These are phyloP conservation scores for Agonopterix arenella DNA, from an alignment of 2,888 invertebrate species.

Conservation along the genomic window DNA sequence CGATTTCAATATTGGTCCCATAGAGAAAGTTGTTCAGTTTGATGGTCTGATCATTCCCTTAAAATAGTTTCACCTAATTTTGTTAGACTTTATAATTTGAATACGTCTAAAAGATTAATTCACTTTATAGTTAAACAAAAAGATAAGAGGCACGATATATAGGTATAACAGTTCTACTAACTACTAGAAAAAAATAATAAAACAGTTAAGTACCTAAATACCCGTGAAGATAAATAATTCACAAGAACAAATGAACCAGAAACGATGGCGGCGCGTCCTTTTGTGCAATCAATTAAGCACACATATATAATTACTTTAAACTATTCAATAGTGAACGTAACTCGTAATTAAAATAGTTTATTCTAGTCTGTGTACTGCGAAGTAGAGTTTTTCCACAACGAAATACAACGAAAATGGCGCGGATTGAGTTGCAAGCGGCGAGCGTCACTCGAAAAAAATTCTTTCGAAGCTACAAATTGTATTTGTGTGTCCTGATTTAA, in stretches of 20 bases:
- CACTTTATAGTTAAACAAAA: slow-evolving; percentile 14
- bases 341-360: slow-evolving; percentile 60
- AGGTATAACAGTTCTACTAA: not conserved
- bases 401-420: slow-evolving; percentile 30
- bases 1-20: too few species aligned
- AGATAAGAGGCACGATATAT: not conserved
- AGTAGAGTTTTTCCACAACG: slow-evolving; percentile 49
- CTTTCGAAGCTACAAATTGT: too few species aligned
- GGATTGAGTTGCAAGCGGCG: slow-evolving; percentile 17
- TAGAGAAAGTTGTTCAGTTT: too few species aligned
- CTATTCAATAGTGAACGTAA: slow-evolving; percentile 38
- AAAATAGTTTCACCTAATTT: too few species aligned
- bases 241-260: slow-evolving; percentile 33
- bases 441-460: slow-evolving; percentile 15
- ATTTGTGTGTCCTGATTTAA: too few species aligned
- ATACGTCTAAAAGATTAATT: too few species aligned
- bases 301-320: slow-evolving; percentile 40
- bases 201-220: slow-evolving; percentile 1
- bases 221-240: slow-evolving; percentile 24
- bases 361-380: slow-evolving; percentile 43
- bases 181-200: not conserved
- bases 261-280: slow-evolving; percentile 22
- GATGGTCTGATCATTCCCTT: too few species aligned
- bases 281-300: slow-evolving; percentile 42
- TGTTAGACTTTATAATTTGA: too few species aligned